Evolutionary conservation across 2,888 invertebrate genomes (phyloP), one percentile per base, ranked within the genome.

Genomic region (Cylloceria caligata): DNA sequence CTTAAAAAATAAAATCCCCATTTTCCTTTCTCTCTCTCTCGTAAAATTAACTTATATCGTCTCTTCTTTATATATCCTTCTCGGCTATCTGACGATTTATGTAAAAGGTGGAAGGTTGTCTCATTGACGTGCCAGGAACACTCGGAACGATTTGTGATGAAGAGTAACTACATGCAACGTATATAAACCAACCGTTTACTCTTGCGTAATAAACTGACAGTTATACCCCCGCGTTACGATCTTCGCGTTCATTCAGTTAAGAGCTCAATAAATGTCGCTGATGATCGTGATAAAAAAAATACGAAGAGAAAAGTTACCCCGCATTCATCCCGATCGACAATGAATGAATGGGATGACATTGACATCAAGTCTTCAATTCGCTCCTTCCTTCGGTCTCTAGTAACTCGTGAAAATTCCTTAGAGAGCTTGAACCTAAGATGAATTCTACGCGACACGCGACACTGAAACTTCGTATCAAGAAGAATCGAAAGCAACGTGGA

Each of bases 61-160:
- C 30, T 30, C 30, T 30, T 3, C 3, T 16, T 45, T 27, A 7
- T 24, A n/a, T n/a, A n/a, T 7, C 3, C 6, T 42, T 67, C 45
- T 3, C 30, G 60, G 30, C 9, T 27, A n/a, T 11, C 34, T 3
- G 11, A 68, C 68, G 52, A 68, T 39, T 49, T 52, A 62, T 21
- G 21, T 27, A 27, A 13, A 39, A 67, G 62, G n/a, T 42, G 11
- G 73, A 80, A 39, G 60, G 52, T 73, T 45, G 39, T 6, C 30
- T 16, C 24, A 9, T 27, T 7, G n/a, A 47, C 11, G 21, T 52
- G 9, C 21, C 19, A 19, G 19, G 39, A 52, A 60, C 34, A 19
- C 21, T 11, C 62, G 5, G 16, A 62, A 62, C 11, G n/a, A 39
- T 62, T 62, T 62, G 19, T 39, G 21, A 39, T 13, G 21, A 34